Conservation (phyloP, 1,140 invertebrate genomes). For the Helicoverpa zea region DNA sequence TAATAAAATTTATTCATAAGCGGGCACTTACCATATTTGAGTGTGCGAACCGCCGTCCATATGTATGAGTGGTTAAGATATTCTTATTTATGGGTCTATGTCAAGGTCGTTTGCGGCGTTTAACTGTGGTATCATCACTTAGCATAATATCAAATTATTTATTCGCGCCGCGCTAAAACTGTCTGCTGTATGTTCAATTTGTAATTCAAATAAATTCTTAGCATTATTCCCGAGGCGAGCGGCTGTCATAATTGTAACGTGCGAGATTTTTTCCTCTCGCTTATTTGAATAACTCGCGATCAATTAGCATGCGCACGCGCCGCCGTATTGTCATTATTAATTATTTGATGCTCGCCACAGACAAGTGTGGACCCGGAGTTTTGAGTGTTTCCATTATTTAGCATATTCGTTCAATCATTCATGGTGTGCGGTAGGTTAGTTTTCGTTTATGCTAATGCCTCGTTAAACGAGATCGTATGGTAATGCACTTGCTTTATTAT, state of each 20-base stretch:
- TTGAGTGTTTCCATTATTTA: slow-evolving; percentile 46
- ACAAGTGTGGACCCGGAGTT: neutral
- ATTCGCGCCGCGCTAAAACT: slow-evolving; percentile 83
- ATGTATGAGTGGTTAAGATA: slow-evolving; percentile 85
- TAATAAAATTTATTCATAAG: slow-evolving; percentile 87
- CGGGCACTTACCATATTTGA: slow-evolving; percentile 84
- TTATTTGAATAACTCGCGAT: slow-evolving; percentile 65
- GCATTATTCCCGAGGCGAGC: slow-evolving; percentile 68
- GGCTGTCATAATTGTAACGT: slow-evolving; percentile 74
- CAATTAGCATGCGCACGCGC: slow-evolving; percentile 54
- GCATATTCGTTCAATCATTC: slow-evolving; percentile 55
- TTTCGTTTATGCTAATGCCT: slow-evolving; percentile 57
- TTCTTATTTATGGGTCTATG: slow-evolving; percentile 84
- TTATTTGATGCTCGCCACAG: slow-evolving; percentile 37
- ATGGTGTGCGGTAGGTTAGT: slow-evolving; percentile 59
- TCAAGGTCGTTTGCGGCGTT: slow-evolving; percentile 77
- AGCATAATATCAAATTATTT: slow-evolving; percentile 86
- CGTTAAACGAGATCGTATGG: slow-evolving; percentile 45
- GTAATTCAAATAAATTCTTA: slow-evolving; percentile 84
- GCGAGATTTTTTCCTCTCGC: slow-evolving; percentile 68
- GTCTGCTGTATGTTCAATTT: slow-evolving; percentile 82
- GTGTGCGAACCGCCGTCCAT: slow-evolving; percentile 82
- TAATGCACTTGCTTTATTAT: slow-evolving; percentile 16
- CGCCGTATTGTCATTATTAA: slow-evolving; percentile 44
- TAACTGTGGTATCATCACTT: slow-evolving; percentile 79